Evolutionary conservation across 2,113 vertebrate genomes (phyloP), one percentile per base, ranked within the genome.

Genomic region (Paramisgurnus dabryanus): DNA sequence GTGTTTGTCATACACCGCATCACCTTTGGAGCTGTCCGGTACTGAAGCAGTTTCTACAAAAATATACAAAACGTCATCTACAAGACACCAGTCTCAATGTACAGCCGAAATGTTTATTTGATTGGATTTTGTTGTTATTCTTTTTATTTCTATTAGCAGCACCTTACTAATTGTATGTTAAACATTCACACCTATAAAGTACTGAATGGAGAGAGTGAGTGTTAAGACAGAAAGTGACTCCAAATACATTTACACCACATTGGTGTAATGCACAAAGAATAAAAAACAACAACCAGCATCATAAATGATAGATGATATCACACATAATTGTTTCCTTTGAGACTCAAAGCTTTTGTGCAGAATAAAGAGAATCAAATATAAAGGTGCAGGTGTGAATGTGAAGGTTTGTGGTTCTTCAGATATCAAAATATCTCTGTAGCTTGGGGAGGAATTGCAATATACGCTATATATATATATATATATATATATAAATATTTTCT

Each of bases 1-100:
- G 97, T 99, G 90, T 99, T 98, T 85, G 98, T 99, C 98, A 99
- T 99, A 86, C 95, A 96, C 22, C 97, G 95, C 86, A 99, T 97
- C 75, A 99, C 96, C 87, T 96, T 97, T 12, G 98, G 97, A 40
- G 88, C 83, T 0, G 90, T 41, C 64, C 94, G 93, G 88, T 97
- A 93, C 34, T 90, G 79, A 39, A 89, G 90, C 81, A 98, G 92
- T 89, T 98, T 99, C 98, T 99, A 90, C 27, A 86, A 57, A 39
- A 67, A 4, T 7, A 75, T 18, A 63, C 7, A 12, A 3, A 4
- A 17, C 3, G 5, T 53, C 50, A 53, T 53, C 50, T 22, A 22
- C 22, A 22, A 22, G 22, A 22, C 4, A 34, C 27, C 0, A 1
- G 27, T 34, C 1, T 34, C 27, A 34, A 34, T 1, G 27, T 34